Evolutionary conservation across 2,888 invertebrate species (phyloP), one percentile per base, ranked within the genome.

Genomic region (Scrobipalpa costella): DNA sequence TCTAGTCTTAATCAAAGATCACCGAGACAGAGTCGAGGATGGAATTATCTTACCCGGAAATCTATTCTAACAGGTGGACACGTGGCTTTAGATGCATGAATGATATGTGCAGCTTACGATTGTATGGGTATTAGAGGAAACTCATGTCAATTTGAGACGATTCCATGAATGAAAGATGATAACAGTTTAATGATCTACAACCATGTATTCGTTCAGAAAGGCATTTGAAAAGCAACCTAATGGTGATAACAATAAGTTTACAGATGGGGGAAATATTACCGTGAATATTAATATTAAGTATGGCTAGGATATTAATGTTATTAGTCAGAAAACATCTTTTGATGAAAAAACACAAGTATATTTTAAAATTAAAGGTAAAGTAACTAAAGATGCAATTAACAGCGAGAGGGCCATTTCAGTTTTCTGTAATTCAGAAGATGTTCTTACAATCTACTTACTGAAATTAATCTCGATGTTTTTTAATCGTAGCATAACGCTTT

Each of bases 61-160:
- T 27, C 5, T 27, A 27, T 27, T 27, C 27, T 27, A 44, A 44
- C n/a, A n/a, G 9, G 44, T 44, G 15, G 44, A 44, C 44, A 5
- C n/a, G 44, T 21, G 27, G 19, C 27, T 34, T 55, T 33, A 55
- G 3, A 27, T n/a, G 27, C 13, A 15, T 38, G 17, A 38, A 36
- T 38, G 58, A 58, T 58, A 58, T 40, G 21, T 55, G 34, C 55
- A 15, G 55, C 55, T 58, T 40, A 21, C 58, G 21, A 40, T 58
- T 58, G 40, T 38, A 58, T 58, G 38, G 38, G 58, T 58, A 40
- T 58, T 58, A 58, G 40, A 40, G 58, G 40, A 58, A 38, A 38
- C 19, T 58, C 38, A 40, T 21, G 58, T 58, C 58, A 40, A 58
- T 40, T 58, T 40, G 58, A 58, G 55, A 34, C 55, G 34, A 55